phyloP scores from a whole-genome alignment of 2,888 invertebrate species.

The Epinotia nisella region DNA sequence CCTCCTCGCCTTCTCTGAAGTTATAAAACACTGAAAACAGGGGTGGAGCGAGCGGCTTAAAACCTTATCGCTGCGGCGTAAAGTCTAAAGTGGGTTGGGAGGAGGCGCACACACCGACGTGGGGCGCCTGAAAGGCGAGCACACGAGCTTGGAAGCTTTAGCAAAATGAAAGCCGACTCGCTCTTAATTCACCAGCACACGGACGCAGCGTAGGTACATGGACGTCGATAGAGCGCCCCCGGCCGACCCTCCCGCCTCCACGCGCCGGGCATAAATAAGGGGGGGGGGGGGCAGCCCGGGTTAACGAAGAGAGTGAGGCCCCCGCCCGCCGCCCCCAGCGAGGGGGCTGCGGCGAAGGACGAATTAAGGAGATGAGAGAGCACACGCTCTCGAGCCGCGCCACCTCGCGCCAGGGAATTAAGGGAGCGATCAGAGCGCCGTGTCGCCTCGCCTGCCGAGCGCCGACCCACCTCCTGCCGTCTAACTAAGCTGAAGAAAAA shows the following conservation, averaged over 20 bases:
- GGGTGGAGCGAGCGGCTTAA: slow-evolving; percentile 60
- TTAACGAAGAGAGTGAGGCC: slow-evolving; percentile 80
- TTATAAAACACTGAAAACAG: slow-evolving; percentile 80
- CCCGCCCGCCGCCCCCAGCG: slow-evolving; percentile 65
- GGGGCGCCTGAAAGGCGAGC: slow-evolving; percentile 78
- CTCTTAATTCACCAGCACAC: slow-evolving; percentile 84
- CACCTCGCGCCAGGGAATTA: slow-evolving; percentile 78
- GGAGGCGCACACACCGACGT: slow-evolving; percentile 64
- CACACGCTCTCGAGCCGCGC: slow-evolving; percentile 82
- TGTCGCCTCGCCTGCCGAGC: slow-evolving; percentile 40
- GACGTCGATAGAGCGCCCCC: slow-evolving; percentile 71
- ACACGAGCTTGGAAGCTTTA: slow-evolving; percentile 83
- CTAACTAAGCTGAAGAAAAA: slow-evolving; percentile 43
- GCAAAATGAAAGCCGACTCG: slow-evolving; percentile 85
- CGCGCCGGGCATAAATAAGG: slow-evolving; percentile 79
- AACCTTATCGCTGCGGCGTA: slow-evolving; percentile 69
- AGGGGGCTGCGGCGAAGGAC: slow-evolving; percentile 84
- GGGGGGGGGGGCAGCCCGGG: slow-evolving; percentile 81
- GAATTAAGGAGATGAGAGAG: slow-evolving; percentile 85
- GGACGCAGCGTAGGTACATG: slow-evolving; percentile 69
- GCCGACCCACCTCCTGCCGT: slow-evolving; percentile 26
- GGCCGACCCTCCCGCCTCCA: slow-evolving; percentile 59
- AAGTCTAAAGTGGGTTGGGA: slow-evolving; percentile 68
- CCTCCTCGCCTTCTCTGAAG: slow-evolving; percentile 78
- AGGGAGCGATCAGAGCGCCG: slow-evolving; percentile 56